These are phyloP conservation scores for Ceryle rudis DNA, from an alignment of 2,797 vertebrate genomes.

Conservation along the genomic window DNA sequence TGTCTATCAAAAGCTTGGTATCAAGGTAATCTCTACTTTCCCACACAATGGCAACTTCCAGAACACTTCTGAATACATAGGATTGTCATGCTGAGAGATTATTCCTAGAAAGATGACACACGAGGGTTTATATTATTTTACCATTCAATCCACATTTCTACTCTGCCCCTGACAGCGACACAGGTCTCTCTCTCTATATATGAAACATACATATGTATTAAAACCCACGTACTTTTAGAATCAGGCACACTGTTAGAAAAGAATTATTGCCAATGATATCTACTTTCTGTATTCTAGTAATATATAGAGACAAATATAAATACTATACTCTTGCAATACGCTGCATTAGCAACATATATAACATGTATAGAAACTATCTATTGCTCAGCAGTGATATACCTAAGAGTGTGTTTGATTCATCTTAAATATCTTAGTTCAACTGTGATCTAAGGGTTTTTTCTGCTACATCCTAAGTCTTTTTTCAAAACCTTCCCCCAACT, in stretches of 20 bases:
- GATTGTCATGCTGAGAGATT: constrained; percentile 21
- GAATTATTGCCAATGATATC: background rate
- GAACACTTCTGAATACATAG: constrained; percentile 1
- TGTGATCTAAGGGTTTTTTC: background rate
- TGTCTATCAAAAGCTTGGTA: constrained; percentile 18
- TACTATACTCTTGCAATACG: background rate
- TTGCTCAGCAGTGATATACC: background rate
- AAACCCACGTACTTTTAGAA: background rate
- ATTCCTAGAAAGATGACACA: constrained; percentile 33
- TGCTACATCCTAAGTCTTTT: background rate
- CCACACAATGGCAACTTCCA: background rate
- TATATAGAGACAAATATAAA: background rate
- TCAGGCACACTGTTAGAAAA: background rate
- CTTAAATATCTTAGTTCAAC: background rate
- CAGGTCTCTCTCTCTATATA: background rate
- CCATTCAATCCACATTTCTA: constrained; percentile 37
- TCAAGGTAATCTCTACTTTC: constrained; percentile 34
- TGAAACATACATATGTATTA: constrained; percentile 7
- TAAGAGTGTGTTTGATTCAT: background rate
- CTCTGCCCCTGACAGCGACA: constrained; percentile 14
- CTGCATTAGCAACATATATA: background rate
- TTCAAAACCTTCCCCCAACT: background rate
- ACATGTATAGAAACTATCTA: background rate
- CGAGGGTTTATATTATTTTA: background rate
- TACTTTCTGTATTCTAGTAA: background rate